These are phyloP conservation scores for Myoxocephalus aenaeus DNA, from an alignment of 2,797 vertebrate species.

Conservation along the genomic window DNA sequence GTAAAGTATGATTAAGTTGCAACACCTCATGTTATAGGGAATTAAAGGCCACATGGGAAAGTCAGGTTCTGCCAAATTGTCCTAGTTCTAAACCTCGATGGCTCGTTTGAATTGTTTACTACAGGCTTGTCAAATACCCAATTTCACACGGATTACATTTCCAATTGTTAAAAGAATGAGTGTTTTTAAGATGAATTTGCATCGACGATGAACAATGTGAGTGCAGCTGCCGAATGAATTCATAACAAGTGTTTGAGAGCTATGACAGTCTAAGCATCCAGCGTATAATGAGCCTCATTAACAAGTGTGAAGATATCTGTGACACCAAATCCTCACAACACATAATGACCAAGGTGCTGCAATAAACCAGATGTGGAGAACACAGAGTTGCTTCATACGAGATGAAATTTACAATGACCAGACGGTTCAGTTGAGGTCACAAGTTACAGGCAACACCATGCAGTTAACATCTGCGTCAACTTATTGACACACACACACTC, in stretches of 20 bases:
- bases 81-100: neutral
- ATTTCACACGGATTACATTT: conserved; percentile 25
- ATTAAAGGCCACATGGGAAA: conserved; percentile 42
- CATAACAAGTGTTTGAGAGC: conserved; percentile 25
- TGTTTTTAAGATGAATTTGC: conserved; percentile 9
- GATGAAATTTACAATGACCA: conserved; percentile 40
- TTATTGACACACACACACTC: conserved; percentile 25
- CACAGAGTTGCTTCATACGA: conserved; percentile 12
- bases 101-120: neutral
- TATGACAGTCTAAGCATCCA: conserved; percentile 16
- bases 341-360: conserved; percentile 14
- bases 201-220: neutral
- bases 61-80: neutral
- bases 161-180: conserved; percentile 23
- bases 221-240: conserved; percentile 39
- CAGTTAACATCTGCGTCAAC: conserved; percentile 18
- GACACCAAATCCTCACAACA: conserved; percentile 18
- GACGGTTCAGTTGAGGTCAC: conserved; percentile 28
- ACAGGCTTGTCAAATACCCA: conserved; percentile 1
- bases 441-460: conserved; percentile 33
- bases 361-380: conserved; percentile 11
- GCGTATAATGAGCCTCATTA: conserved; percentile 26
- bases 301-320: conserved; percentile 14
- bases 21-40: conserved; percentile 1
- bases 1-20: neutral